Evolutionary conservation across 2,888 invertebrate species (phyloP), one percentile per base, ranked within the genome.

Genomic region (Philopedon plagiatum): DNA sequence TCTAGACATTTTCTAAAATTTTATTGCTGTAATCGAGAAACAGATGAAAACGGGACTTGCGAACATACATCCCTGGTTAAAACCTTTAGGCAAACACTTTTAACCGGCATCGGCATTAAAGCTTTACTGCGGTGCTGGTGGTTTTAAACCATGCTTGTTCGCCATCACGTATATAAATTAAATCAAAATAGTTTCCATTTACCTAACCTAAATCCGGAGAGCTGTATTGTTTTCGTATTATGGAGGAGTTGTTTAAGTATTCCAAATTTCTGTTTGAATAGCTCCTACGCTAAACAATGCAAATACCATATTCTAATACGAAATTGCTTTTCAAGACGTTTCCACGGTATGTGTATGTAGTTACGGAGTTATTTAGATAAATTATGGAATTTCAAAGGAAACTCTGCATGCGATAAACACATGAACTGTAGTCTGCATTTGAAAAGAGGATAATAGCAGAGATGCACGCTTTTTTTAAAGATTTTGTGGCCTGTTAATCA

Each of bases 151-250:
- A 13, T 15, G 13, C 26, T 54, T 18, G 15, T 29, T 54, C 11
- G 26, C 44, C n/a, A 56, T 65, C 41, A 39, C 57, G n/a, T n/a
- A 41, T 44, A 51, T 21, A 44, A 56, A 65, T 44, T 41, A 26
- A 44, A 44, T 57, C 65, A 19, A 65, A 56, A 57, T 65, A 65
- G 57, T 44, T 56, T 18, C 29, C 39, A 41, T 65, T 65, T 65
- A 56, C 65, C 65, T 67, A 58, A 37, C 34, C 60, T 18, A 21
- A 34, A 67, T 67, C 23, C 60, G 1, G 4, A 21, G 21, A 39
- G 51, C 21, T n/a, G 51, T 57, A 67, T 67, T 67, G 67, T 60
- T 67, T 67, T 57, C 46, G 51, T 46, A 67, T 67, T 60, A 60
- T 21, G 15, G 44, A 11, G 58, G 46, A 44, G 58, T 34, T 34